Base-by-base conservation (phyloP, 1,140 invertebrate species). In the Drosophila grimshawi region DNA sequence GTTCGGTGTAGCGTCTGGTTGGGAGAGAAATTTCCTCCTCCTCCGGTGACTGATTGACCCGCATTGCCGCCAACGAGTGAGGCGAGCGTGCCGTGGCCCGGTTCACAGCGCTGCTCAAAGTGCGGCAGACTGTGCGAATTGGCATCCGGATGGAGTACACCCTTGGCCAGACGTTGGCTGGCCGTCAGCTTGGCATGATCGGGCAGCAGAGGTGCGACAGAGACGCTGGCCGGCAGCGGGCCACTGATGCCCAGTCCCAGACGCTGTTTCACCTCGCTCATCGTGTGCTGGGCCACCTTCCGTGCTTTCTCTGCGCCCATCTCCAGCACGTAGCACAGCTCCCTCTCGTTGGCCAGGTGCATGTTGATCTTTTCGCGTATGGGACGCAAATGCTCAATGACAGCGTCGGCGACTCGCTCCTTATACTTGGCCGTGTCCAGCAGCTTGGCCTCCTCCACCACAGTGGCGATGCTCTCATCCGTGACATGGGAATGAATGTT, bases 401-500 rank as follows among this genome's bases (percentile, higher is more conserved):
- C 82, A 11, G 95, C 94, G 66, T 98, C 96, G 4, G 97, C 95
- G 8, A 98, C 94, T 2, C 94, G 78, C 2, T 94, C 76, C 93
- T 98, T 98, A 81, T 97, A 98, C 93, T 95, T 93, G 79, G 94
- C 96, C 46, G 97, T 99, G 86, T 96, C 95, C 10, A 98, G 75
- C 8, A 93, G 92, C 70, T 93, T 88, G 27, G 93, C 94, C 92
- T 98, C 95, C 62, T 94, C 92, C 85, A 95, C 95, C 74, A 98
- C 96, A 66, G 96, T 94, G 69, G 96, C 94, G 1, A 95, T 93
- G n/a, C 94, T 92, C 92, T 95, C 93, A 29, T 95, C 96, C 30
- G 94, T 95, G 2, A 97, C 93, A 46, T 96, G 93, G 37, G 96
- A 95, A 93, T 99, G 97, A 68, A 99, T 96, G 52, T 94, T 93